A percentile compares a stretch with the other conserved stretches of the same genome.
Conservation (phyloP, 2,888 invertebrate genomes). For the Melieria crassipennis region DNA sequence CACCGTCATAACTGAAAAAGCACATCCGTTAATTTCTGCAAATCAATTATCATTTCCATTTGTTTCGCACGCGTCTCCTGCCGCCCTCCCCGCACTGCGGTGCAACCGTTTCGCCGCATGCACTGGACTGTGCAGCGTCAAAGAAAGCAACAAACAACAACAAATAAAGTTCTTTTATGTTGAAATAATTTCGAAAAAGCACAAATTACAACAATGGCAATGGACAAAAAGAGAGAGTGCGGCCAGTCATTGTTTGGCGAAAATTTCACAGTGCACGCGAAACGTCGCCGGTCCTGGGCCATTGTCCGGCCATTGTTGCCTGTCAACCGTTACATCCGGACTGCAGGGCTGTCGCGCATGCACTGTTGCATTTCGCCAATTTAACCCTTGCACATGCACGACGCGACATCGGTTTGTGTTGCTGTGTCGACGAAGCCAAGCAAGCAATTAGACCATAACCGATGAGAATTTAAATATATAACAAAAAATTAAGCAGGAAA, state of each 20-base stretch:
- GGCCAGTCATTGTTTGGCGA: slow-evolving; percentile 15
- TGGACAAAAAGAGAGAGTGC: slow-evolving; percentile 12
- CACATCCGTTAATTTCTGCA: slow-evolving; percentile 42
- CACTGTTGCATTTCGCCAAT: neutral
- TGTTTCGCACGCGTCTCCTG: too few species aligned
- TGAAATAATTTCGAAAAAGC: slow-evolving; percentile 15
- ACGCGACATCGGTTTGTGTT: neutral
- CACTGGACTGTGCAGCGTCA: slow-evolving; percentile 39
- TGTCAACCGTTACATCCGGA: slow-evolving; percentile 63
- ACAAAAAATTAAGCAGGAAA: too few species aligned
- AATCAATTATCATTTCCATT: slow-evolving; percentile 43
- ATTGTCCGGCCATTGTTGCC: slow-evolving; percentile 44
- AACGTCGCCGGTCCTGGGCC: slow-evolving; percentile 14
- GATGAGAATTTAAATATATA: slow-evolving; percentile 25
- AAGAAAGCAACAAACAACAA: neutral
- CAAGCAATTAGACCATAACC: slow-evolving; percentile 61
- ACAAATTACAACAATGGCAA: slow-evolving; percentile 6
- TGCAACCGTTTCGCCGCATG: slow-evolving; percentile 11
- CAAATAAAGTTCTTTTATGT: neutral
- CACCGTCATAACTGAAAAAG: slow-evolving; percentile 9
- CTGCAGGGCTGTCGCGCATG: neutral
- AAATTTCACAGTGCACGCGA: slow-evolving; percentile 14
- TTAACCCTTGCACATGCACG: slow-evolving; percentile 15
- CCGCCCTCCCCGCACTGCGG: too few species aligned
- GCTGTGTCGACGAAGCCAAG: slow-evolving; percentile 2